These are phyloP conservation scores for Oreochromis aureus DNA, from an alignment of 2,113 vertebrate species.

Conservation along the genomic window DNA sequence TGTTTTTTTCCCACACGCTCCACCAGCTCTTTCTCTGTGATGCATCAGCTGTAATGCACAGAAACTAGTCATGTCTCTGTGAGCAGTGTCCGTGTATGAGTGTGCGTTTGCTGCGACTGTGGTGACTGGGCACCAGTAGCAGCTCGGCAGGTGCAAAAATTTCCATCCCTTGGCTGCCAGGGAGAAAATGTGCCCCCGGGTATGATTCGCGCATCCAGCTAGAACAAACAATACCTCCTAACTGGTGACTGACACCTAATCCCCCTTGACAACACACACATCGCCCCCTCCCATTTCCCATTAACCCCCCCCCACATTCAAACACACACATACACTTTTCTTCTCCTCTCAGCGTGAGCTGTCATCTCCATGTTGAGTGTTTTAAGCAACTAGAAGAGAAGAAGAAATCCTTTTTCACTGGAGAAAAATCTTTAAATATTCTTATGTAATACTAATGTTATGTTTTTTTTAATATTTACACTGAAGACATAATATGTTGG, in stretches of 20 bases:
- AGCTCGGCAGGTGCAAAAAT: neutral
- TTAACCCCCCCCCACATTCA: too few species aligned
- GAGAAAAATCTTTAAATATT: neutral
- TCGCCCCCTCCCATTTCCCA: neutral
- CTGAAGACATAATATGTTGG: neutral
- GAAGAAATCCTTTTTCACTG: neutral
- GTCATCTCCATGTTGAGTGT: neutral
- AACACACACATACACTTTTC: neutral
- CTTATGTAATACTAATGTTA: neutral
- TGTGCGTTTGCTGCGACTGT: neutral
- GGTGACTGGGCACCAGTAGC: neutral
- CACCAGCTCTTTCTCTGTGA: neutral
- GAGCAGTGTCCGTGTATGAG: neutral
- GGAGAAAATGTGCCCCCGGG: neutral
- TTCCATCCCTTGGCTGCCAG: neutral
- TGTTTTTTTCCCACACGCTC: neutral
- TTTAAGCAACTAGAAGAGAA: neutral
- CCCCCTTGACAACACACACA: neutral
- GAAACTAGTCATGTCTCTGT: conserved; percentile 13
- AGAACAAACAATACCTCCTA: neutral
- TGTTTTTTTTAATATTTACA: neutral
- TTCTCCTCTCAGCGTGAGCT: neutral
- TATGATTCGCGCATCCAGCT: neutral
- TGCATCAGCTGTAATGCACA: neutral
- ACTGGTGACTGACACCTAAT: conserved; percentile 15